Percentiles rank a stretch among this genome's conserved stretches.
Conservation (phyloP, 2,888 invertebrate species). For the Conus canariensis region DNA sequence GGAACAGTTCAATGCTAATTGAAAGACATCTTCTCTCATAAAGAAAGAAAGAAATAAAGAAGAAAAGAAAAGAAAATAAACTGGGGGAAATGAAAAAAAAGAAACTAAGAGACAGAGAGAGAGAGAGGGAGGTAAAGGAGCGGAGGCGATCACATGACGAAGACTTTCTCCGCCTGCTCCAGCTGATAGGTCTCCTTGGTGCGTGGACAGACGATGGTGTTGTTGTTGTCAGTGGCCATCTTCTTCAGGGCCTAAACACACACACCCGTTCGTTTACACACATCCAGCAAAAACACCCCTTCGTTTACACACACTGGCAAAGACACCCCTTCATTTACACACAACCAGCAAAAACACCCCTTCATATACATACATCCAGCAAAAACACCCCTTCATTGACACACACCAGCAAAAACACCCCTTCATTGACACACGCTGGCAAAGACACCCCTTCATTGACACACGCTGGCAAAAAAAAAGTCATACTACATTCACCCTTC, state of each 20-base stretch:
- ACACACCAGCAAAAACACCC: no score
- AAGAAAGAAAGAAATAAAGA: neutral
- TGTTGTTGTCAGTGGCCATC: conserved; percentile 94
- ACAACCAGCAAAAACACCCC: no score
- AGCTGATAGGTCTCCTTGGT: conserved; percentile 94
- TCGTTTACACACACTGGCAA: no score
- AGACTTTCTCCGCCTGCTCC: conserved; percentile 97
- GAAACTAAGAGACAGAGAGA: neutral
- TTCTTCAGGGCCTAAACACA: conserved; percentile 87
- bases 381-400: no score
- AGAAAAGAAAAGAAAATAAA: neutral
- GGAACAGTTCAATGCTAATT: no score
- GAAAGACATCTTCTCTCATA: neutral
- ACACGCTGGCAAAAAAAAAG: no score
- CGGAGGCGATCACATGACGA: conserved; percentile 87
- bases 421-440: no score
- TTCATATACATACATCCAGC: no score
- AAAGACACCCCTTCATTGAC: no score
- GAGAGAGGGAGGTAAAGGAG: neutral
- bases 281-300: no score
- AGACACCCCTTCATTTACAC: no score
- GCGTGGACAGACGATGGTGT: conserved; percentile 94
- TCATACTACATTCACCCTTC: no score
- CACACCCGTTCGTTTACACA: neutral
- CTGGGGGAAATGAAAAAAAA: neutral